These are phyloP conservation scores for Gnathonemus longibarbis DNA, from an alignment of 2,113 vertebrate genomes.

Conservation along the genomic window DNA sequence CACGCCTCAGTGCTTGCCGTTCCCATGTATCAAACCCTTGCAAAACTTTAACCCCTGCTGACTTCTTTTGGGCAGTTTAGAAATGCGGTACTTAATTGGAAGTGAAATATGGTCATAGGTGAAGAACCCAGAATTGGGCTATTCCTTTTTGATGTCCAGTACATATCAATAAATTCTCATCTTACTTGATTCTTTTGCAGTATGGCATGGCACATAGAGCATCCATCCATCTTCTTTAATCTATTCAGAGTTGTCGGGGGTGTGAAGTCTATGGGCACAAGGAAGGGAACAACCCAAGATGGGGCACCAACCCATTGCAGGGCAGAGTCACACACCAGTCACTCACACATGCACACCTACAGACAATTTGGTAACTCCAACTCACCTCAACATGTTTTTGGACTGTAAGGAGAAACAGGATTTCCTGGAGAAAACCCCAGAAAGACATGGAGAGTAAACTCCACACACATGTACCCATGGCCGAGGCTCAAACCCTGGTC, in stretches of 20 bases:
- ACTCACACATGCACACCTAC: background rate
- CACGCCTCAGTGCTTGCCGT: constrained; percentile 40
- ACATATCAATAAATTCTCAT: constrained; percentile 32
- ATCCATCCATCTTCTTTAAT: background rate
- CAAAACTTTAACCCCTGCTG: constrained; percentile 32
- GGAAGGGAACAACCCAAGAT: background rate
- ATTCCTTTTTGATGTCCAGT: constrained; percentile 43
- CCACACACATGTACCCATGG: background rate
- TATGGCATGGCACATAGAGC: background rate
- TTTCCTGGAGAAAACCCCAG: background rate
- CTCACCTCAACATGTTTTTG: background rate
- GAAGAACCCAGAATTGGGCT: constrained; percentile 30
- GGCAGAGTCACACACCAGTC: background rate
- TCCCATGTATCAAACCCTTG: constrained; percentile 44
- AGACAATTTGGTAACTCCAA: background rate
- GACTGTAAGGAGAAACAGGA: background rate
- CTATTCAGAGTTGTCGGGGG: background rate
- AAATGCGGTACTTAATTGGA: constrained; percentile 38
- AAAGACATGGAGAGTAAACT: background rate
- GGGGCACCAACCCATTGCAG: background rate
- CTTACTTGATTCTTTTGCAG: constrained; percentile 29
- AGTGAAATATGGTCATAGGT: constrained; percentile 35
- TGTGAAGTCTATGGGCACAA: background rate
- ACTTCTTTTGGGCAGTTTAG: constrained; percentile 29
- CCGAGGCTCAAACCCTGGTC: background rate